phyloP scores from a whole-genome alignment of 2,888 invertebrate genomes.

The Aspidiotus rigidus region DNA sequence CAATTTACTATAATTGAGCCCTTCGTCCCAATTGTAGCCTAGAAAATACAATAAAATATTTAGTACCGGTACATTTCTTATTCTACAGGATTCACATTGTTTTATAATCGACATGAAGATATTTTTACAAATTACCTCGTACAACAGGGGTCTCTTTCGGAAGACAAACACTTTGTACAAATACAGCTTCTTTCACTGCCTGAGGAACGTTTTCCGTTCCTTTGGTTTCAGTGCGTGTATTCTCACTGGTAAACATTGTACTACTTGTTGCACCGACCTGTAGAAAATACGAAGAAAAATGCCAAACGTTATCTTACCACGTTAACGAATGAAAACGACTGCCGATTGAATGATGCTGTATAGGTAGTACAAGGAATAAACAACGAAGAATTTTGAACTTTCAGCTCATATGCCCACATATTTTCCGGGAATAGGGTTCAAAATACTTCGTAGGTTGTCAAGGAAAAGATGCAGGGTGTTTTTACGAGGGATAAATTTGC shows the following conservation, averaged over 20 bases:
- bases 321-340: no score
- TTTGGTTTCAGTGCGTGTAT: slow-evolving; percentile 14
- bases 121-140: slow-evolving; percentile 42
- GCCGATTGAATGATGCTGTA: no score
- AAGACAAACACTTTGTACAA: slow-evolving; percentile 58
- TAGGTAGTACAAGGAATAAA: no score
- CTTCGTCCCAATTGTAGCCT: slow-evolving; percentile 91
- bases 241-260: slow-evolving; percentile 18
- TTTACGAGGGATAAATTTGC: no score
- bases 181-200: slow-evolving; percentile 59
- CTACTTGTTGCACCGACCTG: slow-evolving; percentile 1
- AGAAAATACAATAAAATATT: slow-evolving; percentile 14
- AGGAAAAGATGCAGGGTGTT: no score
- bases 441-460: no score
- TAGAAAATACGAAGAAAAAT: background rate
- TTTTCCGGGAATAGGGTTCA: no score
- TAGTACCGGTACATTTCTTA: background rate
- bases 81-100: background rate
- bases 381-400: background rate
- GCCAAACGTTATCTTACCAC: no score
- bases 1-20: slow-evolving; percentile 74
- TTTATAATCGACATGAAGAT: background rate
- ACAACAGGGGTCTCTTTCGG: slow-evolving; percentile 60
- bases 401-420: background rate
- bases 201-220: slow-evolving; percentile 32